Conservation (phyloP, 2,888 invertebrate genomes). For the Saturnia japonica region DNA sequence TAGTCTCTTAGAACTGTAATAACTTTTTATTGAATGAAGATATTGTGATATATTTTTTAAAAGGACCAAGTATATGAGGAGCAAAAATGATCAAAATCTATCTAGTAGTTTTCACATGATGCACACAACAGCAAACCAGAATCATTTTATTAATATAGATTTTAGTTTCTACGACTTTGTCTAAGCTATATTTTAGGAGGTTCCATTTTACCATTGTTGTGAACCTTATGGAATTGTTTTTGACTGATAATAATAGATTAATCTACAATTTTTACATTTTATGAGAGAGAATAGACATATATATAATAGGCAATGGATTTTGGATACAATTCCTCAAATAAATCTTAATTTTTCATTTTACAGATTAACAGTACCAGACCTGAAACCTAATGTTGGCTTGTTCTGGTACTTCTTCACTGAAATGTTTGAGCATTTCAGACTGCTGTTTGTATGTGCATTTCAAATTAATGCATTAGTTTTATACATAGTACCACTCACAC, state of each 20-base stretch:
- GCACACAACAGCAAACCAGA: too few relatives aligned
- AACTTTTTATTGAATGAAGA: too few relatives aligned
- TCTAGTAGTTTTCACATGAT: too few relatives aligned
- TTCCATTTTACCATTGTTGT: neutral
- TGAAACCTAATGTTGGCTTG: conserved; percentile 97
- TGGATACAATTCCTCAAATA: neutral
- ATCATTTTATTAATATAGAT: too few relatives aligned
- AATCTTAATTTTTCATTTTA: conserved; percentile 41
- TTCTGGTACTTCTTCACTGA: conserved; percentile 99
- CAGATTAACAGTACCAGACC: conserved; percentile 94
- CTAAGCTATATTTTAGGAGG: too few relatives aligned
- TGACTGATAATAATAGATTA: neutral
- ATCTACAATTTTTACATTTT: neutral
- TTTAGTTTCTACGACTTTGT: too few relatives aligned
- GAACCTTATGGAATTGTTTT: neutral
- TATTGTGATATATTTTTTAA: too few relatives aligned
- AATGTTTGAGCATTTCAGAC: conserved; percentile 99
- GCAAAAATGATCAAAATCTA: too few relatives aligned
- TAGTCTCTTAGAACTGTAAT: too few relatives aligned
- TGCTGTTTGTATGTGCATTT: conserved; percentile 97
- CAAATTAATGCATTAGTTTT: conserved; percentile 97
- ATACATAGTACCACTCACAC: conserved; percentile 93
- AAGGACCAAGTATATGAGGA: too few relatives aligned
- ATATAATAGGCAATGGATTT: too few relatives aligned
- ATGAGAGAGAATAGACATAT: too few relatives aligned